Base-by-base conservation (phyloP, 1,140 invertebrate species). In the Himalopsyche phryganea region DNA sequence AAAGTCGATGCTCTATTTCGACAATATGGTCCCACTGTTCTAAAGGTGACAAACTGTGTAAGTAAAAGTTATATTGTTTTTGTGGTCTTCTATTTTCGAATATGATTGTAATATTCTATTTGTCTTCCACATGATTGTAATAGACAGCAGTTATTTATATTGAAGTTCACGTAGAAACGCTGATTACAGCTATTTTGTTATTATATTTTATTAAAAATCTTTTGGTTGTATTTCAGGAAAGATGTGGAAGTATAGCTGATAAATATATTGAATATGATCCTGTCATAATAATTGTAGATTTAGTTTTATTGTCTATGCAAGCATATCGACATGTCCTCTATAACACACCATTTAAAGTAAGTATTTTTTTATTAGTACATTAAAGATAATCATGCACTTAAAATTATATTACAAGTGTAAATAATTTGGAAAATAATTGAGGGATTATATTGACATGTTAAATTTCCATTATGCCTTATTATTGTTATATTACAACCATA, bases 261-360 rank as follows among this genome's bases (percentile, higher is more conserved):
- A 93, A 93, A 69, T 95, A 94, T 65, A 85, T 94, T 51, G 92
- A 95, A 73, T 92, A 90, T 74, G 92, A 94, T 68, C 80, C 84
- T 17, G 84, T 91, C 4, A 87, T 93, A 60, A 85, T 94, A 0
- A 81, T 92, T 56, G 85, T 94, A 60, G 91, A 94, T 74, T 73
- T 91, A 4, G 78, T 94, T 7, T 68, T 95, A 6, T 77, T 94
- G 44, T 88, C 90, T 41, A 83, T 81, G 50, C 80, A 84, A 57
- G 91, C 91, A 1, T 92, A 92, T 67, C 79, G 91, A 38, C 92
- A 94, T 76, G 76, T 94, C 33, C 76, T 94, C 2, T 86, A 85
- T 50, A 94, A 95, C 68, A 83, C 83, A 10, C 72, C 81, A 50
- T 88, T 88, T 68, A 85, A 85, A 68, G 84, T 85, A 71, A 66